These are phyloP conservation scores for Operophtera brumata DNA, from an alignment of 2,888 invertebrate species.

Conservation along the genomic window DNA sequence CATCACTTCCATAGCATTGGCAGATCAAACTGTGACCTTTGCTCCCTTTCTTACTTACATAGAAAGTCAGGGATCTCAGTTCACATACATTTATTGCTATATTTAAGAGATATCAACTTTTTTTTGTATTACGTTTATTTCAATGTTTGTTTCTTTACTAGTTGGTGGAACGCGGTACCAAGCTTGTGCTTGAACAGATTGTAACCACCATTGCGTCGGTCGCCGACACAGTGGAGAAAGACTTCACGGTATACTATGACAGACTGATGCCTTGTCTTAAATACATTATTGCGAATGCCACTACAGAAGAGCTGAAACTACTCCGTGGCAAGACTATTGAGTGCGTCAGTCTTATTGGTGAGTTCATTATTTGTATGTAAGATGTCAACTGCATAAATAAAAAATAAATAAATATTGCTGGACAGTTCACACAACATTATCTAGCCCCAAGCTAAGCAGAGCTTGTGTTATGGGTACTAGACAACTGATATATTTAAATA, in stretches of 20 bases:
- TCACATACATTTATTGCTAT: conserved; percentile 55
- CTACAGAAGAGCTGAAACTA: conserved; percentile 91
- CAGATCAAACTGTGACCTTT: conserved; percentile 66
- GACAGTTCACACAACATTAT: too few species aligned
- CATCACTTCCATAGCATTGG: conserved; percentile 79
- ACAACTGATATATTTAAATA: too few species aligned
- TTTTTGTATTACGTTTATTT: too few species aligned
- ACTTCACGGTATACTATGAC: conserved; percentile 97
- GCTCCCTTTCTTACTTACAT: conserved; percentile 66
- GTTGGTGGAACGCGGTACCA: conserved; percentile 95
- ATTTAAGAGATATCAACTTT: too few species aligned
- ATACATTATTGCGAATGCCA: conserved; percentile 97
- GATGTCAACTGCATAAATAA: neutral
- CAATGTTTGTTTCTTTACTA: conserved; percentile 45
- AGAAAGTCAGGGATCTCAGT: conserved; percentile 71
- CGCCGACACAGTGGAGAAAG: conserved; percentile 98
- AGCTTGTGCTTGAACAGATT: conserved; percentile 97
- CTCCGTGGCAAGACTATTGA: conserved; percentile 99
- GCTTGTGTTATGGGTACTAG: too few species aligned
- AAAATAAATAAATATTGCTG: too few species aligned
- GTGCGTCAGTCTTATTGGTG: conserved; percentile 98
- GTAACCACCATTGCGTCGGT: conserved; percentile 99
- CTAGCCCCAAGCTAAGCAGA: too few species aligned
- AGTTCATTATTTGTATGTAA: conserved; percentile 35
- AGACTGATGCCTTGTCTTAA: conserved; percentile 96